A percentile compares a stretch with the other conserved stretches of the same genome.
Conservation (phyloP, 2,113 vertebrate species). For the Thermophis baileyi region DNA sequence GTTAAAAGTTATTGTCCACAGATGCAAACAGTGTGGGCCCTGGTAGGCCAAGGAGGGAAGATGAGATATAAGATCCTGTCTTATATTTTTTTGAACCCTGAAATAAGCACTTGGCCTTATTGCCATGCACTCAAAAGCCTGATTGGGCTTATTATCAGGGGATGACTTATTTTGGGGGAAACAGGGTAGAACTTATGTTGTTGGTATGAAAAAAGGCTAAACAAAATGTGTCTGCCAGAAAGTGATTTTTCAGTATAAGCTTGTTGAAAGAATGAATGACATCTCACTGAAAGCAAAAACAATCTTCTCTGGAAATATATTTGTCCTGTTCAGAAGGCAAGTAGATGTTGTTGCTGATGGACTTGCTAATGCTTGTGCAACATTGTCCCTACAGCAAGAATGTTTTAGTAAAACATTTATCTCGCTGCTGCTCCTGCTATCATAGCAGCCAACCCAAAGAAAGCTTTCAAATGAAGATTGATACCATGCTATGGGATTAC, state of each 20-base stretch:
- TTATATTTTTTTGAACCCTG: no score
- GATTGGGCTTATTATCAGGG: no score
- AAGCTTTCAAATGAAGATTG: slow-evolving; percentile 34
- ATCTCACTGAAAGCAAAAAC: slow-evolving; percentile 45
- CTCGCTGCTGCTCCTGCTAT: slow-evolving; percentile 21
- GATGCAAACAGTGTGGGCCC: no score
- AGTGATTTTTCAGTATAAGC: slow-evolving; percentile 60
- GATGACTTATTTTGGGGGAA: no score
- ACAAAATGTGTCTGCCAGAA: slow-evolving; percentile 58
- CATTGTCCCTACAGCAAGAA: slow-evolving; percentile 31
- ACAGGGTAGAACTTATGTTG: slow-evolving; percentile 62
- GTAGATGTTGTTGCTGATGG: slow-evolving; percentile 32
- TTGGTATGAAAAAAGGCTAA: slow-evolving; percentile 53
- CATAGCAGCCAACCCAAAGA: slow-evolving; percentile 45
- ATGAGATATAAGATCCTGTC: no score
- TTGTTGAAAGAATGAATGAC: slow-evolving; percentile 36
- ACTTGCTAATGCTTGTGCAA: slow-evolving; percentile 43
- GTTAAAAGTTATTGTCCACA: no score
- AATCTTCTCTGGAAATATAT: slow-evolving; percentile 48
- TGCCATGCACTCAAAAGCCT: no score
- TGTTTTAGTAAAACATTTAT: slow-evolving; percentile 35
- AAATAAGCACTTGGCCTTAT: no score
- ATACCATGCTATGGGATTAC: slow-evolving; percentile 21
- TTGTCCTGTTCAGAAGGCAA: slow-evolving; percentile 40
- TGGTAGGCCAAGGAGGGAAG: no score